Conservation (phyloP, 2,888 invertebrate species). For the Vanessa cardui region DNA sequence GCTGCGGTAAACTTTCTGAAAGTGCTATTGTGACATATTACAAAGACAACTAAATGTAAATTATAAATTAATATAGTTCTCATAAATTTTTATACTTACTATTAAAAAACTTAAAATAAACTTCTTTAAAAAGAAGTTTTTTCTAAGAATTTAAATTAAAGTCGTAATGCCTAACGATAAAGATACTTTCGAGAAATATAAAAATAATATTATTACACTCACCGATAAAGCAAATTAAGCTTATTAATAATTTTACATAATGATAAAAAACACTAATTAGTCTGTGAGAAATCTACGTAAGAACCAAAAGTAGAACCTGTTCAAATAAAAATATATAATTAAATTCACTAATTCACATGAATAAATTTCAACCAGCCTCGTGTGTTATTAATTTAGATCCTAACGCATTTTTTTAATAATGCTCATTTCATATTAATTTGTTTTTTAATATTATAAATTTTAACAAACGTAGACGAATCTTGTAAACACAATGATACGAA, state of each 20-base stretch:
- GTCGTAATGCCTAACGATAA: background rate
- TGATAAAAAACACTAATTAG: constrained; percentile 2
- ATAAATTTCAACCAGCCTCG: background rate
- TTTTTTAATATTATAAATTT: no score
- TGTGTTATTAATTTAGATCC: background rate
- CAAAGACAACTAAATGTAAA: no score
- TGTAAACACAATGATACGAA: no score
- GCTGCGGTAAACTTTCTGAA: no score
- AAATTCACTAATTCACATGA: background rate
- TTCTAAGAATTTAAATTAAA: background rate
- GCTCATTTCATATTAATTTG: no score
- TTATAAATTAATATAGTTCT: no score
- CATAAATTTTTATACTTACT: no score
- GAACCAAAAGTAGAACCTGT: constrained; percentile 3
- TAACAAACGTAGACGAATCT: no score
- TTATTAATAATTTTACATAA: background rate
- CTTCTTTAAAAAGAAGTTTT: background rate
- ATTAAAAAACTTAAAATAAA: constrained; percentile 7
- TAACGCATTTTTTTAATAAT: no score
- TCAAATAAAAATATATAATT: constrained; percentile 2
- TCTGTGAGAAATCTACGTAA: constrained; percentile 3
- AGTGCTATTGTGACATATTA: no score
- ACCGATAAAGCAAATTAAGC: constrained; percentile 7
- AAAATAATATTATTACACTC: constrained; percentile 1
- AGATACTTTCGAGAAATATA: background rate